Evolutionary conservation across 1,140 invertebrate species (phyloP).

Genomic region (Belonocnema kinseyi): DNA sequence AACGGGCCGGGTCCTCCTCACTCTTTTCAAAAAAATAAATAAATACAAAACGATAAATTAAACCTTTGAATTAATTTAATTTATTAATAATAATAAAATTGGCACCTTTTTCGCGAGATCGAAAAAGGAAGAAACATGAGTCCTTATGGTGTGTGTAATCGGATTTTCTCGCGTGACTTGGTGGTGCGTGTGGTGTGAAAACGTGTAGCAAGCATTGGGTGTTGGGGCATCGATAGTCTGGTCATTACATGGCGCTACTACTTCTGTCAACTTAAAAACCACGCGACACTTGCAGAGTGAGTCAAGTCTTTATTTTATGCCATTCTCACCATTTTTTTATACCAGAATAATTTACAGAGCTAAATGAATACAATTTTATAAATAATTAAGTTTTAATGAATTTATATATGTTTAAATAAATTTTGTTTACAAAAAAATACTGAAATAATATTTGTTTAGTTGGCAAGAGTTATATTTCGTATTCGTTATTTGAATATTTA

Average conservation of each 20-base stretch:
- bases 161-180: conserved; percentile 29
- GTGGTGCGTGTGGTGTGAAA: conserved; percentile 17
- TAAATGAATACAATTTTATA: too few species aligned
- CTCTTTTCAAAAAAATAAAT: conserved; percentile 11
- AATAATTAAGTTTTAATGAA: too few species aligned
- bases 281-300: conserved; percentile 22
- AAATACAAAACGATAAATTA: conserved; percentile 3
- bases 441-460: too few species aligned
- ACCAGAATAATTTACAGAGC: not conserved
- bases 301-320: not conserved
- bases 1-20: conserved; percentile 25
- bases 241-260: conserved; percentile 28
- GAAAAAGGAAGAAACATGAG: conserved; percentile 16
- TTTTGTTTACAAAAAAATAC: too few species aligned
- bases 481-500: too few species aligned
- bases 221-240: conserved; percentile 28
- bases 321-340: not conserved
- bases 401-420: too few species aligned
- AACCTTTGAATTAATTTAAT: not conserved
- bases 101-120: not conserved
- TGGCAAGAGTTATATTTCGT: too few species aligned
- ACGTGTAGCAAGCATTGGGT: conserved; percentile 15
- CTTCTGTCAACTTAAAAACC: conserved; percentile 13
- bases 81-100: not conserved
- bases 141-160: conserved; percentile 16